Evolutionary conservation across 1,140 invertebrate genomes (phyloP).

Genomic region (Brachionus asplanchnoidis): DNA sequence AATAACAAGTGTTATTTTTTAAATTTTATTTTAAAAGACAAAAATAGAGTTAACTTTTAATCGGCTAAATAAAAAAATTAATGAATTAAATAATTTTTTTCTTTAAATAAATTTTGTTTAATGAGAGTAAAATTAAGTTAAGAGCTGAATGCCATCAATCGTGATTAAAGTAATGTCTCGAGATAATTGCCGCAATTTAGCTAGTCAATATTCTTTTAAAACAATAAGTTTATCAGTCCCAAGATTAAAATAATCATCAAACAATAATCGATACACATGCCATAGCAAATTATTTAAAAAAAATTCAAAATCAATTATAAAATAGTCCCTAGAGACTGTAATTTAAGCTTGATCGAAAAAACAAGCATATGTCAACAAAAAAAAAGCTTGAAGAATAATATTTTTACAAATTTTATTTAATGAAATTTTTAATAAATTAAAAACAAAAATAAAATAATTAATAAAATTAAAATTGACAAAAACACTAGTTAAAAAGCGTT

Average conservation of each 20-base stretch:
- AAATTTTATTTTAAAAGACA: no score
- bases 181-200: background rate
- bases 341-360: background rate
- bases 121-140: background rate
- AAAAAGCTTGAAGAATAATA: background rate
- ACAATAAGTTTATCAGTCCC: conserved; percentile 14
- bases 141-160: background rate
- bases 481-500: conserved; percentile 18
- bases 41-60: background rate
- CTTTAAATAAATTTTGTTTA: background rate
- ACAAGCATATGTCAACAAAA: background rate
- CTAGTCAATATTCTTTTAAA: background rate
- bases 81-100: background rate
- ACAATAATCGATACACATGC: conserved; percentile 27
- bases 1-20: no score
- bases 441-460: background rate
- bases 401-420: background rate
- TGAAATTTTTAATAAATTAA: background rate
- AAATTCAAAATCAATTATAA: background rate
- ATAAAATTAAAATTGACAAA: background rate
- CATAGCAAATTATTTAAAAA: background rate
- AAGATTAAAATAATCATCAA: conserved; percentile 11
- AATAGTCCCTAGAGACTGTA: background rate
- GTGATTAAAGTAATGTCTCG: background rate
- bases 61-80: background rate